Base-by-base conservation (phyloP, 2,797 vertebrate species). In the Hozukius guyotensis region DNA sequence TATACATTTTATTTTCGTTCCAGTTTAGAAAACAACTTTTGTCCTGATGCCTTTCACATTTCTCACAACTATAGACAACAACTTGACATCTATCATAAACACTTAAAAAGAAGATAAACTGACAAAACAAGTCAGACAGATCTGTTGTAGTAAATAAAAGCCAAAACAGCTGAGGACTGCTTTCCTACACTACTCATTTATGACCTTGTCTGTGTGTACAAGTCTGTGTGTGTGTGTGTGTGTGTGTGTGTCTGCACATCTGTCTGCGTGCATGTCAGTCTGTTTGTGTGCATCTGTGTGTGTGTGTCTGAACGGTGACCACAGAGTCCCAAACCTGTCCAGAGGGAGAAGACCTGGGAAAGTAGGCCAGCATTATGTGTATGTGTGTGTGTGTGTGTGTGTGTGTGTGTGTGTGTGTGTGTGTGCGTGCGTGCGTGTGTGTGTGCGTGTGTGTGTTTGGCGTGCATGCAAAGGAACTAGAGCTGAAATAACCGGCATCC, bases 401-500 rank as follows among this genome's bases (percentile, higher is more conserved):
- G 52, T 13, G 66, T 55, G 59, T 49, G 73, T 75, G 59, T 11
- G 72, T 63, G 36, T 66, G 77, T 72, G 57, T 65, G 57, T 56
- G 56, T 29, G 59, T 29, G 52, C 5, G 65, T 49, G 55, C 25
- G 73, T 71, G 60, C 42, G 61, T 57, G 77, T 36, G 31, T 22
- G 62, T 16, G 73, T 32, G 65, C 63, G 81, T n/a, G 72, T 61
- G 53, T 49, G 66, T 38, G 75, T n/a, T 81, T 8, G 76, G n/a
- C 49, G 72, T 52, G 65, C 8, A 0, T 42, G 81, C 64, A 84
- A 87, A 85, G 83, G 79, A 96, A 95, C 81, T 95, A 88, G 94
- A 95, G 94, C 95, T 95, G 92, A 95, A 95, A 89, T 95, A 95
- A 96, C 81, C 57, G 83, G 73, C 85, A 88, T 90, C 81, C 89